Evolutionary conservation across 2,113 vertebrate genomes (phyloP).

Genomic region (Phrynocephalus versicolor): DNA sequence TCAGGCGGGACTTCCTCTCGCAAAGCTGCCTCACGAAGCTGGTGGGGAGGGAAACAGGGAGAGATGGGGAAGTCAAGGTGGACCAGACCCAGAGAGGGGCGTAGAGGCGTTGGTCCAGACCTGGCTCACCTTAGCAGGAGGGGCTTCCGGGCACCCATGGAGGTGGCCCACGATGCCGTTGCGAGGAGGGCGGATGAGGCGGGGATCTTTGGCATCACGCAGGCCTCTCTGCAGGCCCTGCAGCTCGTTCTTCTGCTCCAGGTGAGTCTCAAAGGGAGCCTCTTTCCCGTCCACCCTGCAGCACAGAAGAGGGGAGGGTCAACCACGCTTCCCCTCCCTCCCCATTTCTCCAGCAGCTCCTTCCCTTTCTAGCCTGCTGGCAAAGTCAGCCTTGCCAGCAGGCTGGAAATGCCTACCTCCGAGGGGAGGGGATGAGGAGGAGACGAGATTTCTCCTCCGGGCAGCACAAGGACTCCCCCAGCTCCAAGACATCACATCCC

Average conservation of each 20-base stretch:
- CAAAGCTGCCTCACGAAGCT: conserved; percentile 77
- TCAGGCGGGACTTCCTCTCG: conserved; percentile 82
- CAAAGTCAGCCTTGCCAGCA: background rate
- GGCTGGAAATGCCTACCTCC: background rate
- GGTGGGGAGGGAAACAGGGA: background rate
- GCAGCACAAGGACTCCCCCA: background rate
- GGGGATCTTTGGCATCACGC: conserved; percentile 85
- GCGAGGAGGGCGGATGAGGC: conserved; percentile 82
- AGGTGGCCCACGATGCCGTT: conserved; percentile 82
- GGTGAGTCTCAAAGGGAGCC: conserved; percentile 70
- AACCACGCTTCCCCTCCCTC: no score
- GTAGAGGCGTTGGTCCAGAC: no score
- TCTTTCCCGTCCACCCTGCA: conserved; percentile 94
- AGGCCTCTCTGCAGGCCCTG: conserved; percentile 72
- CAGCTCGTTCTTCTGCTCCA: conserved; percentile 79
- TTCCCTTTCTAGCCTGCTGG: no score
- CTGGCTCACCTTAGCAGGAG: conserved; percentile 67
- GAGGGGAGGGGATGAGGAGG: background rate
- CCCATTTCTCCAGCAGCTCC: background rate
- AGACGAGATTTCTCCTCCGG: background rate
- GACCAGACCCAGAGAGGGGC: no score
- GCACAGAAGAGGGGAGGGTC: rapidly evolving
- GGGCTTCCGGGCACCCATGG: conserved; percentile 74
- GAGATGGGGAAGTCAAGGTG: background rate
- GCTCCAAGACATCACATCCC: background rate